Percentiles rank a stretch among this genome's conserved stretches.
These are phyloP conservation scores for Tipula unca DNA, from an alignment of 2,888 invertebrate species.

Conservation along the genomic window DNA sequence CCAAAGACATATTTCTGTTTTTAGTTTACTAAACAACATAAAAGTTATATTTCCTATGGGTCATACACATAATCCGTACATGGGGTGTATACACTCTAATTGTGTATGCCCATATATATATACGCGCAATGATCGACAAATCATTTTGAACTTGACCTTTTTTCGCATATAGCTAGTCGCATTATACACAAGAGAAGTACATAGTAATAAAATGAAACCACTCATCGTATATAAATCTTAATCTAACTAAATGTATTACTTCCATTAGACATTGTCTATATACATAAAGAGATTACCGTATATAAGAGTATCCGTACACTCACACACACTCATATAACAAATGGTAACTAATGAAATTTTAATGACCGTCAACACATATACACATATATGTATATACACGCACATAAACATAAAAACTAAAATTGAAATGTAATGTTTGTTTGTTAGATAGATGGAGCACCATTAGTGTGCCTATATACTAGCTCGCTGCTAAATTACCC, in stretches of 20 bases:
- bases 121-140: background rate
- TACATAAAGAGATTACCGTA: background rate
- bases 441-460: background rate
- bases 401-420: background rate
- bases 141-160: background rate
- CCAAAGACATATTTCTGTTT: background rate
- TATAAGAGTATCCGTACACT: background rate
- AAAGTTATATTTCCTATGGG: background rate
- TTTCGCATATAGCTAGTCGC: background rate
- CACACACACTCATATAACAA: background rate
- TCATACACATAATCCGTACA: too few species aligned
- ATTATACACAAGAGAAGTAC: background rate
- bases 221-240: background rate
- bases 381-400: background rate
- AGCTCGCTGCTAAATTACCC: background rate
- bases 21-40: background rate
- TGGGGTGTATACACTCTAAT: background rate
- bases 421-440: background rate
- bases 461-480: background rate
- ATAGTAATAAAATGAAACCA: background rate
- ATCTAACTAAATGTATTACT: background rate
- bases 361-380: background rate
- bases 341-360: conserved; percentile 2
- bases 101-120: background rate
- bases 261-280: background rate